Percentiles rank a stretch among this genome's conserved stretches.
Conservation (phyloP, 2,113 vertebrate species). For the Nothobranchius kuhntae region DNA sequence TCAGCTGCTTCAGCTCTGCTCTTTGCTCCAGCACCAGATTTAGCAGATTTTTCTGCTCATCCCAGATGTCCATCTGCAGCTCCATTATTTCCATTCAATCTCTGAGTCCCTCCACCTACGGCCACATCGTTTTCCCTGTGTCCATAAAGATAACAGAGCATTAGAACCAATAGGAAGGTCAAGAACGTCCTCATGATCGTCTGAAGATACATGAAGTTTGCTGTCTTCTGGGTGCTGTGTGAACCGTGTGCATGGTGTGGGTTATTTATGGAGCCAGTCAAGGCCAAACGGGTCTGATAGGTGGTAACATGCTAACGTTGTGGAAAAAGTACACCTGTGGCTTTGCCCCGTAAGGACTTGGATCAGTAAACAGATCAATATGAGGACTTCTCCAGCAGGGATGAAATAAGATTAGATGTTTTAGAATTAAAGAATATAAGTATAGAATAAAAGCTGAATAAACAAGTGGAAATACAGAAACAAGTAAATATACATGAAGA, state of each 20-base stretch:
- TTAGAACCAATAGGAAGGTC: slow-evolving; percentile 1
- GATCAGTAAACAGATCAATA: neutral
- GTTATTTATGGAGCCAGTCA: slow-evolving; percentile 11
- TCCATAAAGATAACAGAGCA: slow-evolving; percentile 20
- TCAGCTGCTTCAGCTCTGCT: slow-evolving; percentile 23
- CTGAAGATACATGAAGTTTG: neutral
- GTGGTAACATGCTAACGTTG: neutral
- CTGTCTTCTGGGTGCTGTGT: neutral
- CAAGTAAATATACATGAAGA: neutral
- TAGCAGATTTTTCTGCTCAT: slow-evolving; percentile 33
- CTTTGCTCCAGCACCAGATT: slow-evolving; percentile 28
- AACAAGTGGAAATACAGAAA: no score
- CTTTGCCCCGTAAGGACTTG: no score
- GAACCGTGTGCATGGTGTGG: neutral
- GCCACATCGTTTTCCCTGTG: neutral
- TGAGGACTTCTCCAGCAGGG: no score
- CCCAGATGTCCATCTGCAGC: slow-evolving; percentile 16
- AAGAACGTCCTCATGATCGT: slow-evolving; percentile 7
- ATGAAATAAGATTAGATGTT: neutral
- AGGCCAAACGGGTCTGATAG: slow-evolving; percentile 15
- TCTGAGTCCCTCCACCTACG: neutral
- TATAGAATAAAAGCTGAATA: neutral
- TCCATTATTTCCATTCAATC: neutral
- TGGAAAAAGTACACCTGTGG: slow-evolving; percentile 37
- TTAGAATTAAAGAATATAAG: neutral